Conservation (phyloP, 2,888 invertebrate species). For the Omphaloscelis lunosa region DNA sequence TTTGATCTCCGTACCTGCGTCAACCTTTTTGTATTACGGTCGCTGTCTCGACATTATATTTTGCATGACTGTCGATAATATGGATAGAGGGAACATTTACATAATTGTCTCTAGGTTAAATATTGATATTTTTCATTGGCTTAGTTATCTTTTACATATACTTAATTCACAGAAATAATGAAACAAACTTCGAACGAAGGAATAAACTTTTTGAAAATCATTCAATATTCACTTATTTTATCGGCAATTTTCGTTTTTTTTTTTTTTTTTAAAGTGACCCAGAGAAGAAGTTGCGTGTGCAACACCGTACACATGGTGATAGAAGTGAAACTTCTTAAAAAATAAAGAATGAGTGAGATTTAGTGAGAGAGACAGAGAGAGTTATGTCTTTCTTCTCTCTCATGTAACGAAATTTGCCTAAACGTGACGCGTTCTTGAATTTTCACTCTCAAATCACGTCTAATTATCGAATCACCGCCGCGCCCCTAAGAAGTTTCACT, state of each 20-base stretch:
- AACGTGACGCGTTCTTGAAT: no score
- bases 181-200: neutral
- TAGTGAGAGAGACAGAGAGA: no score
- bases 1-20: constrained; percentile 24
- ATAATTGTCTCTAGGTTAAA: constrained; percentile 14
- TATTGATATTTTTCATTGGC: neutral
- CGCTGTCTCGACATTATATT: constrained; percentile 26
- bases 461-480: no score
- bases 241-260: neutral
- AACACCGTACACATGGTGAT: no score
- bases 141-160: neutral
- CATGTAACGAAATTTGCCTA: no score
- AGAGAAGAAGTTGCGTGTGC: no score
- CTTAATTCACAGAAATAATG: neutral
- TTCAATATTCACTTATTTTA: constrained; percentile 5
- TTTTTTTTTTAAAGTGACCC: neutral
- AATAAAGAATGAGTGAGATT: no score
- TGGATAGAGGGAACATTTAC: constrained; percentile 1
- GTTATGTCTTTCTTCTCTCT: no score
- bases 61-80: constrained; percentile 17
- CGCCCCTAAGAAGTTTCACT: no score
- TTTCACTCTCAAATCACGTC: no score
- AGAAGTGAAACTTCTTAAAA: no score
- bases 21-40: constrained; percentile 37
- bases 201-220: constrained; percentile 6